Evolutionary conservation across 2,797 vertebrate genomes (phyloP).

Genomic region (Huso huso): DNA sequence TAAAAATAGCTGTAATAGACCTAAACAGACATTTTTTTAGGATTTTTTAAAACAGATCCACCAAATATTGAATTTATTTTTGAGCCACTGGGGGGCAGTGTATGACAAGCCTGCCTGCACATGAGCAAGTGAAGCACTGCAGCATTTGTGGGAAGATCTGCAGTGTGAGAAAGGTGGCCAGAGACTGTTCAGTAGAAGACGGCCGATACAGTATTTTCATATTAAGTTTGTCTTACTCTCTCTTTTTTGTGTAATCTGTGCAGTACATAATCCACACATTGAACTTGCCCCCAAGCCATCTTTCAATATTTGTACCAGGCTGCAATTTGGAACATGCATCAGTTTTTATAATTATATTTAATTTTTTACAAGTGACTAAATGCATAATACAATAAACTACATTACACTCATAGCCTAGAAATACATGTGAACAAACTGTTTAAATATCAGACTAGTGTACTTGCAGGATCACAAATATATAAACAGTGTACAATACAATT

Average conservation of each 20-base stretch:
- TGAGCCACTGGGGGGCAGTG: slow-evolving; percentile 56
- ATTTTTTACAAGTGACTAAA: too few relatives aligned
- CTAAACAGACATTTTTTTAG: too few relatives aligned
- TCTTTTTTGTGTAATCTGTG: slow-evolving; percentile 34
- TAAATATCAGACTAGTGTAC: too few relatives aligned
- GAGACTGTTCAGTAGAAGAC: slow-evolving; percentile 49
- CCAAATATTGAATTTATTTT: too few relatives aligned
- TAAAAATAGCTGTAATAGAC: background rate
- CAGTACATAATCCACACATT: slow-evolving; percentile 31
- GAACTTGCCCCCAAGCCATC: slow-evolving; percentile 13
- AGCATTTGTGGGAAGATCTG: slow-evolving; percentile 20
- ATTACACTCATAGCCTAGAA: too few relatives aligned
- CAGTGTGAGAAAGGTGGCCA: slow-evolving; percentile 56
- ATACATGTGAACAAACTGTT: too few relatives aligned
- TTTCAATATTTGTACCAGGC: background rate
- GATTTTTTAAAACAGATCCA: background rate
- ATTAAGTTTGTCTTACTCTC: slow-evolving; percentile 18
- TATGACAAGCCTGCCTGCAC: slow-evolving; percentile 35
- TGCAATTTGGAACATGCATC: too few relatives aligned
- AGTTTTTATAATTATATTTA: too few relatives aligned
- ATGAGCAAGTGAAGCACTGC: too few relatives aligned
- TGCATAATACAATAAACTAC: too few relatives aligned
- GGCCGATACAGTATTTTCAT: slow-evolving; percentile 29
- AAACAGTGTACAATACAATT: too few relatives aligned
- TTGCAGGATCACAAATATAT: too few relatives aligned